Evolutionary conservation across 2,797 vertebrate genomes (phyloP).

Genomic region (Allenopithecus nigroviridis): DNA sequence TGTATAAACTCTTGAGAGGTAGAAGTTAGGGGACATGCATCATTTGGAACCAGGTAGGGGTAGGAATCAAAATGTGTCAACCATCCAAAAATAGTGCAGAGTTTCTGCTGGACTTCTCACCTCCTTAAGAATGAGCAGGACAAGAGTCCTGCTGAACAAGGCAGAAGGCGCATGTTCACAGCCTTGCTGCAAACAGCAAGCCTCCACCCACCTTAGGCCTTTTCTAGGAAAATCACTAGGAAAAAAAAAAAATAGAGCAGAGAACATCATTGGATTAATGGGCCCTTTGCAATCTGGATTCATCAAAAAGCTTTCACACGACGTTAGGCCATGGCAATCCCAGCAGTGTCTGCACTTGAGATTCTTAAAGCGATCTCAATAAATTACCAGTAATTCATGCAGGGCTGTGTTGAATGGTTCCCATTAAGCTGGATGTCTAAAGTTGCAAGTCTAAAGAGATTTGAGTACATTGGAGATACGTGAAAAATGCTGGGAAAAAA

Average conservation of each 20-base stretch:
- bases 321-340: neutral
- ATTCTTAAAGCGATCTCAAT: constrained; percentile 29
- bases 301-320: constrained; percentile 45
- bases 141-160: neutral
- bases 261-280: neutral
- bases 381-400: constrained; percentile 59
- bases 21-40: neutral
- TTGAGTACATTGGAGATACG: constrained; percentile 56
- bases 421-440: constrained; percentile 40
- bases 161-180: rapidly evolving
- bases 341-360: constrained; percentile 29
- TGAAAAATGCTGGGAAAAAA: constrained; percentile 56
- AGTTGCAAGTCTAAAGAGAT: constrained; percentile 49
- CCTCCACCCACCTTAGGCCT: neutral
- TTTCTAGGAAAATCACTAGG: neutral
- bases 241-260: neutral
- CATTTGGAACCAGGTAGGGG: neutral
- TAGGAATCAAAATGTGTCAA: neutral
- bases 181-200: neutral
- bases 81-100: neutral
- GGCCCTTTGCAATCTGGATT: neutral
- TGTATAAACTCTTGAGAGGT: neutral
- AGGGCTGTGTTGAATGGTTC: constrained; percentile 23
- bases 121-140: neutral
- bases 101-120: neutral